Percentiles rank a stretch among this genome's conserved stretches.
These are phyloP conservation scores for Oreochromis tanganicae DNA, from an alignment of 2,113 vertebrate genomes.

Conservation along the genomic window DNA sequence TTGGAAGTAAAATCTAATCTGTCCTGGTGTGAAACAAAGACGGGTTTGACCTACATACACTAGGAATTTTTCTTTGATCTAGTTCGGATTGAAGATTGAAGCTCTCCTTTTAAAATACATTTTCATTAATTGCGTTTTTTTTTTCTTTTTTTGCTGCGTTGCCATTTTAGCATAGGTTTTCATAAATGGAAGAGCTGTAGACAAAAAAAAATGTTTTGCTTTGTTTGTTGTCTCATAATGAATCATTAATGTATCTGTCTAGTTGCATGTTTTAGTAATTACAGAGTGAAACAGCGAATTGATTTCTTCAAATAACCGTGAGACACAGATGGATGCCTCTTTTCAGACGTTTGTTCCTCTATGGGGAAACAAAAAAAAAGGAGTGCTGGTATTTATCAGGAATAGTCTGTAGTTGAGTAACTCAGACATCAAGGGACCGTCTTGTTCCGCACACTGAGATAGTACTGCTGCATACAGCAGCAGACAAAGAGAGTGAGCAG, in stretches of 20 bases:
- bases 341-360: neutral
- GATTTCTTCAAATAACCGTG: slow-evolving; percentile 7
- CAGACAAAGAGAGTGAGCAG: neutral
- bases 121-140: neutral
- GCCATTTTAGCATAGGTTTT: neutral
- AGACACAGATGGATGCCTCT: neutral
- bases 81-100: neutral
- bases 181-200: neutral
- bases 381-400: neutral
- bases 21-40: neutral
- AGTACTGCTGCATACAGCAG: neutral
- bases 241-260: slow-evolving; percentile 30
- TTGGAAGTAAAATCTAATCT: slow-evolving; percentile 5
- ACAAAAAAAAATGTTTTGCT: neutral
- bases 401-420: neutral
- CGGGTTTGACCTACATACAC: neutral
- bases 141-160: neutral
- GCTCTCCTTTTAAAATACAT: neutral
- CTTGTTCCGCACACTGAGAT: slow-evolving; percentile 4
- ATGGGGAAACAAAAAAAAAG: neutral
- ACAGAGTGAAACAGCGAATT: slow-evolving; percentile 4
- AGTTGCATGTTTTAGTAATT: slow-evolving; percentile 22
- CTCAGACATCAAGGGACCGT: neutral
- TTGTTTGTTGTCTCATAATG: neutral
- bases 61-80: neutral